These are phyloP conservation scores for Drosophila fungiperda DNA, from an alignment of 2,888 invertebrate species.

Conservation along the genomic window DNA sequence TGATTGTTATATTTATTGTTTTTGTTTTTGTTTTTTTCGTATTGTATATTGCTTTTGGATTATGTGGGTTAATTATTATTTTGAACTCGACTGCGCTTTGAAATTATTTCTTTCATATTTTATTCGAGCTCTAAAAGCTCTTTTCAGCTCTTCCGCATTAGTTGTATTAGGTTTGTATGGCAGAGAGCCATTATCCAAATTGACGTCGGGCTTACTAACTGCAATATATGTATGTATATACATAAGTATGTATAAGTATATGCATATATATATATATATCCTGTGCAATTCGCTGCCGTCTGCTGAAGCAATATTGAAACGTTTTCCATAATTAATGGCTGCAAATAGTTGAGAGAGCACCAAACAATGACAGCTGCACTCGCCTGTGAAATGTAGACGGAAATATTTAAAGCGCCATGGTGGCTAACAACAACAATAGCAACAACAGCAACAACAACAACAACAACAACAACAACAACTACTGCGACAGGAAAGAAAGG, in stretches of 20 bases:
- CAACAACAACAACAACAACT: neutral
- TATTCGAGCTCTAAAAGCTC: conserved; percentile 10
- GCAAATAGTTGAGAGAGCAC: conserved; percentile 58
- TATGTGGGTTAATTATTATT: conserved; percentile 69
- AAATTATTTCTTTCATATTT: conserved; percentile 10
- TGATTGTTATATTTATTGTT: conserved; percentile 12
- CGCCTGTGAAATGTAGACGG: conserved; percentile 64
- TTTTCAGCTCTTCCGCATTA: conserved; percentile 37
- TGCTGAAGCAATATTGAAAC: conserved; percentile 61
- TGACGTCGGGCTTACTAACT: conserved; percentile 45
- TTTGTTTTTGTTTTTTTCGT: conserved; percentile 8
- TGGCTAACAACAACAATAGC: conserved; percentile 22
- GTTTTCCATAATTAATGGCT: conserved; percentile 73
- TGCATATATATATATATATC: conserved; percentile 18
- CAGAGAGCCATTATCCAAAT: conserved; percentile 65
- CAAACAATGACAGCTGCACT: conserved; percentile 68
- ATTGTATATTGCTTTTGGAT: conserved; percentile 24
- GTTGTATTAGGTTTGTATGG: conserved; percentile 27
- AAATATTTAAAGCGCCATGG: conserved; percentile 63
- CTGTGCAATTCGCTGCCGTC: conserved; percentile 22
- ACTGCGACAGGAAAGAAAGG: conserved; percentile 13
- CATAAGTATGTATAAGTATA: neutral
- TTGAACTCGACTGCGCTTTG: conserved; percentile 28
- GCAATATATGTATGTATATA: neutral
- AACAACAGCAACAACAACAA: neutral